Conservation (phyloP, 2,797 vertebrate species). For the Streptopelia turtur region DNA sequence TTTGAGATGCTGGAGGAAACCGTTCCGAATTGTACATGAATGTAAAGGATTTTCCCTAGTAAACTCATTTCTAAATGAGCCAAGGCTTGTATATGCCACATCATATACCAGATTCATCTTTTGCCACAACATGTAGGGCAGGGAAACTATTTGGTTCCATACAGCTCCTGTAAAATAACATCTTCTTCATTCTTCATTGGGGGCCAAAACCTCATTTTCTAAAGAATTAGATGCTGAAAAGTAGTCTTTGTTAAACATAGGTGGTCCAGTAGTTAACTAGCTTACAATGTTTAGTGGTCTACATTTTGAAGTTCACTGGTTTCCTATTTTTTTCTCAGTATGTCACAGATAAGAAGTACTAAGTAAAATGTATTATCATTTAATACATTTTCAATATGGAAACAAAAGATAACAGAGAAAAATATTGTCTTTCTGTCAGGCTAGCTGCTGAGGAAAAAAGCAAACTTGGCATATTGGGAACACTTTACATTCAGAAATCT, state of each 20-base stretch:
- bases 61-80: neutral
- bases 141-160: neutral
- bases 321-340: neutral
- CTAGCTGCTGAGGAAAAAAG: neutral
- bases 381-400: neutral
- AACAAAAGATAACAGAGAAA: neutral
- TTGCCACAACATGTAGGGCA: neutral
- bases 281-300: neutral
- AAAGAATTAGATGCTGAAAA: neutral
- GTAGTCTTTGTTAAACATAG: neutral
- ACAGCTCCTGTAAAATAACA: neutral
- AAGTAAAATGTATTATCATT: neutral
- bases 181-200: neutral
- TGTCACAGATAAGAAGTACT: neutral
- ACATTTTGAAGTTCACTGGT: neutral
- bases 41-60: neutral
- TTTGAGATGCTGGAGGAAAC: neutral
- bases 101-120: neutral
- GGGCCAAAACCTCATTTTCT: neutral
- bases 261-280: neutral
- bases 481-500: neutral
- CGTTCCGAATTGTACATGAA: fast-evolving
- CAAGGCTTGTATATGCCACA: neutral
- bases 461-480: neutral
- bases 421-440: neutral